These are phyloP conservation scores for Leptopterna dolabrata DNA, from an alignment of 2,888 invertebrate species.

Conservation along the genomic window DNA sequence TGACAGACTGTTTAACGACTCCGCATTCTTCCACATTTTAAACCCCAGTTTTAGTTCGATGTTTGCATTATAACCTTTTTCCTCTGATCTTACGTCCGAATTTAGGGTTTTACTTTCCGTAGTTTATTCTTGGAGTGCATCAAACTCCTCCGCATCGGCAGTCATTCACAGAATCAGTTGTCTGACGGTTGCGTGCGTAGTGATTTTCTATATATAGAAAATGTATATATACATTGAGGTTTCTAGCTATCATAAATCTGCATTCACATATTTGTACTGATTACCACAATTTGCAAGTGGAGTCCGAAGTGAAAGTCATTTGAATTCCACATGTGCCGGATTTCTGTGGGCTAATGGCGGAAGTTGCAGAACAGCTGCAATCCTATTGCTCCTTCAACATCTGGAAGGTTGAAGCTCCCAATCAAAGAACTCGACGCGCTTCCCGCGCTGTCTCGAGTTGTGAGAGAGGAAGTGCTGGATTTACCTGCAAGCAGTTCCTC, in stretches of 20 bases:
- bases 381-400: background rate
- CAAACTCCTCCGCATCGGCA: too few relatives aligned
- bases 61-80: background rate
- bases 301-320: too few relatives aligned
- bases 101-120: background rate
- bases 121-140: background rate
- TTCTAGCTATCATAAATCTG: too few relatives aligned
- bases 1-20: background rate
- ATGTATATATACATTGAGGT: too few relatives aligned
- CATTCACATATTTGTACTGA: too few relatives aligned
- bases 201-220: too few relatives aligned
- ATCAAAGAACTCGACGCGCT: background rate
- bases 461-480: background rate
- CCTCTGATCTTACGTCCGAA: background rate
- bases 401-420: background rate
- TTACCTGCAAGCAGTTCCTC: background rate
- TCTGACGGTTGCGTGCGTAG: too few relatives aligned
- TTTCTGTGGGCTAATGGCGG: background rate
- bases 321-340: too few relatives aligned
- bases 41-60: background rate
- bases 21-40: background rate
- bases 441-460: background rate
- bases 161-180: too few relatives aligned
- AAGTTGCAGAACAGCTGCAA: background rate
- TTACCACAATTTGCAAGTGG: too few relatives aligned